These are phyloP conservation scores for Drosophila rellima DNA, from an alignment of 2,888 invertebrate genomes.

Conservation along the genomic window DNA sequence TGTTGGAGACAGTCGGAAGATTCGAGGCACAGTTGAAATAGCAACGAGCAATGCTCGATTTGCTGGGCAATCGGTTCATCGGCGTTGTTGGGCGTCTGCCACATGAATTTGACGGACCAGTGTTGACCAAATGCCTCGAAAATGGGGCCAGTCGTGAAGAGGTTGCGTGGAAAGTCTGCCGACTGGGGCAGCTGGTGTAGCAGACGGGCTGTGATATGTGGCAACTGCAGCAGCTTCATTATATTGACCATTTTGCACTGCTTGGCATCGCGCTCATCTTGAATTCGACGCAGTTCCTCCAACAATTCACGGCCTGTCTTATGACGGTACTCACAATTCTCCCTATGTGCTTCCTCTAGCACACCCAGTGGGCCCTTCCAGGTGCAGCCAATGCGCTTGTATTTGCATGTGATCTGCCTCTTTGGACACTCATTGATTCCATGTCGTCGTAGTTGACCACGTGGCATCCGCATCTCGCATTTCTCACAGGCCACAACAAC, in stretches of 20 bases:
- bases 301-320: constrained; percentile 39
- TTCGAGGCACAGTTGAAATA: constrained; percentile 28
- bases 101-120: constrained; percentile 42
- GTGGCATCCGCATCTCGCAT: constrained; percentile 20
- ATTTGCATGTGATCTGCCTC: constrained; percentile 32
- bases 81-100: background rate
- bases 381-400: constrained; percentile 43
- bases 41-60: background rate
- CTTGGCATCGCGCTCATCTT: background rate
- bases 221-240: constrained; percentile 24
- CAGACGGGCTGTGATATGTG: constrained; percentile 26
- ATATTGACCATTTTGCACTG: background rate
- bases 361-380: constrained; percentile 29
- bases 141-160: background rate
- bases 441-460: constrained; percentile 20
- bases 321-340: constrained; percentile 9
- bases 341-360: background rate
- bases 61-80: background rate
- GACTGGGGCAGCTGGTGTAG: constrained; percentile 26
- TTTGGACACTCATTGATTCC: background rate
- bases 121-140: constrained; percentile 23
- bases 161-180: constrained; percentile 14
- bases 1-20: accelerated
- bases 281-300: background rate
- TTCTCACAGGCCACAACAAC: constrained; percentile 18